Conservation (phyloP, 2,797 vertebrate genomes). For the Eptatretus atami region DNA sequence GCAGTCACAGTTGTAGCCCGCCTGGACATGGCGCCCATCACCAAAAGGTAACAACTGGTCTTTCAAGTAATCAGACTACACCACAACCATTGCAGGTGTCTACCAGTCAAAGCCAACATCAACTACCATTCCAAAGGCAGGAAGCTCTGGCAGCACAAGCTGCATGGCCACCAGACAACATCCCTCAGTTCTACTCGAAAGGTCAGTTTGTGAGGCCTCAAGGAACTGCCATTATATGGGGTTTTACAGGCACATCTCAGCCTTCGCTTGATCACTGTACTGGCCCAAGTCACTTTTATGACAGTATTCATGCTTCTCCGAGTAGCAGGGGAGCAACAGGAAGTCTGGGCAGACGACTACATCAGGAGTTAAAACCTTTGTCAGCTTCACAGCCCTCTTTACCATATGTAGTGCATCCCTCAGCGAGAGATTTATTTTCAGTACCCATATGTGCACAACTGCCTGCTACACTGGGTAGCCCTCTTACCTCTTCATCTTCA, state of each 20-base stretch:
- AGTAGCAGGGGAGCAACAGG: too few species aligned
- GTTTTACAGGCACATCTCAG: background rate
- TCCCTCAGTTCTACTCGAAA: conserved; percentile 2
- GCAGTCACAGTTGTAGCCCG: background rate
- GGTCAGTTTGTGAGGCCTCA: background rate
- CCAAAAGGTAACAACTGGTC: too few species aligned
- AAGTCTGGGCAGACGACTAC: conserved; percentile 20
- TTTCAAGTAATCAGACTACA: conserved; percentile 12
- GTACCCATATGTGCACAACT: too few species aligned
- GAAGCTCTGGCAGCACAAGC: conserved; percentile 19
- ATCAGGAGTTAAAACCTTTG: conserved; percentile 32
- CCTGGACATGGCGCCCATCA: too few species aligned
- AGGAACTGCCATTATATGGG: background rate
- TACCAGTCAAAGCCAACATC: conserved; percentile 24
- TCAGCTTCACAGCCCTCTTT: conserved; percentile 66
- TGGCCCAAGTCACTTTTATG: conserved; percentile 29
- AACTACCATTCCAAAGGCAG: conserved; percentile 20
- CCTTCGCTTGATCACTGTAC: conserved; percentile 15
- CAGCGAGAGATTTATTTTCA: too few species aligned
- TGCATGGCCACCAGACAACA: conserved; percentile 15
- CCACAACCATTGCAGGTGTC: conserved; percentile 24
- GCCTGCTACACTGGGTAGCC: too few species aligned
- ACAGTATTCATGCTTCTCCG: too few species aligned
- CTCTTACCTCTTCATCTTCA: too few species aligned
- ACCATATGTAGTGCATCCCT: conserved; percentile 14